Percentiles rank a stretch among this genome's conserved stretches.
Evolutionary conservation across 2,888 invertebrate genomes (phyloP).

Genomic region (Thymelicus lineola): DNA sequence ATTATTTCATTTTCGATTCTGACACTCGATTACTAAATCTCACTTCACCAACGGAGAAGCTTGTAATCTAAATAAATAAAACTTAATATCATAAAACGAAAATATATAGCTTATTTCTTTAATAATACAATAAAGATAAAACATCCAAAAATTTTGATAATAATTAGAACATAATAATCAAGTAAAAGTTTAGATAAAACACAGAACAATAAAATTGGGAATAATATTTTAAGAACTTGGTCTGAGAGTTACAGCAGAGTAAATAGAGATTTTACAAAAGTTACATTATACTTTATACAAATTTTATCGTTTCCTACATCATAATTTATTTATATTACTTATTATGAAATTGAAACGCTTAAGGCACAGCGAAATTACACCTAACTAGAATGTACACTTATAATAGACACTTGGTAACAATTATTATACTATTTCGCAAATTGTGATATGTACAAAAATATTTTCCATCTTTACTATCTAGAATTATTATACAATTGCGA

Average conservation of each 20-base stretch:
- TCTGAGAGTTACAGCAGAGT: slow-evolving; percentile 60
- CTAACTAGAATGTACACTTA: slow-evolving; percentile 71
- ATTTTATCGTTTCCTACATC: slow-evolving; percentile 69
- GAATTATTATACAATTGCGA: slow-evolving; percentile 50
- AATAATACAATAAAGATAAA: slow-evolving; percentile 44
- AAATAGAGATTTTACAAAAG: slow-evolving; percentile 73
- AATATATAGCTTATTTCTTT: slow-evolving; percentile 43
- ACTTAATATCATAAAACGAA: slow-evolving; percentile 47
- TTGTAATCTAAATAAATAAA: slow-evolving; percentile 47
- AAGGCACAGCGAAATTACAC: slow-evolving; percentile 83
- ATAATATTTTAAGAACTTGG: slow-evolving; percentile 52
- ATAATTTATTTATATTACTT: slow-evolving; percentile 56
- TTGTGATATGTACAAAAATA: slow-evolving; percentile 85
- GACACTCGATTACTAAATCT: slow-evolving; percentile 62
- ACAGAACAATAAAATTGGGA: slow-evolving; percentile 40
- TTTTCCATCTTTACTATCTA: slow-evolving; percentile 68
- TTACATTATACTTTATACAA: slow-evolving; percentile 68
- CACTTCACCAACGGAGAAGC: slow-evolving; percentile 61
- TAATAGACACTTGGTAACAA: slow-evolving; percentile 81
- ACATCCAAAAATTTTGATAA: slow-evolving; percentile 38
- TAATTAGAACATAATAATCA: slow-evolving; percentile 16
- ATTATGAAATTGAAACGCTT: slow-evolving; percentile 82
- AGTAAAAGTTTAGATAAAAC: neutral
- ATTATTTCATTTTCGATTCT: slow-evolving; percentile 67
- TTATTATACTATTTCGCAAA: slow-evolving; percentile 69